phyloP scores from a whole-genome alignment of 2,797 vertebrate genomes.

The Setipinna tenuifilis region DNA sequence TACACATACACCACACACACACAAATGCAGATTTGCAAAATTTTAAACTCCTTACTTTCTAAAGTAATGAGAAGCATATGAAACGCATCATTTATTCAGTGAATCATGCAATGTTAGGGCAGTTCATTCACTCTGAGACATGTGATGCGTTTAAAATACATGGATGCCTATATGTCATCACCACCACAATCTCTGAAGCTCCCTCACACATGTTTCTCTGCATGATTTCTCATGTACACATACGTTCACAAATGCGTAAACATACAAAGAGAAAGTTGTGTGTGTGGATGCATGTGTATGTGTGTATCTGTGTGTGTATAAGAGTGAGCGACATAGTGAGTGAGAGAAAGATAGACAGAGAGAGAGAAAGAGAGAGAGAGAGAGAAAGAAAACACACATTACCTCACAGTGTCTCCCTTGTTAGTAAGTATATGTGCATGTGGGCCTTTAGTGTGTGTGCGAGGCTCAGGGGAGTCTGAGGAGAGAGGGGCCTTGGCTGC shows the following conservation, averaged over 20 bases:
- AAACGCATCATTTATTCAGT: constrained; percentile 29
- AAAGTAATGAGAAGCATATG: constrained; percentile 2
- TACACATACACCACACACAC: neutral
- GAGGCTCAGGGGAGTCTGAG: constrained; percentile 45
- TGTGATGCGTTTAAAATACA: neutral
- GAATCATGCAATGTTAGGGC: neutral
- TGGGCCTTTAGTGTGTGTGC: constrained; percentile 47
- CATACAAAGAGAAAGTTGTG: neutral
- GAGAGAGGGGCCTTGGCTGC: constrained; percentile 57
- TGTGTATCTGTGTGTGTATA: too few relatives aligned
- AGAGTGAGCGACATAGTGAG: too few relatives aligned
- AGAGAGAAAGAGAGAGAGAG: neutral
- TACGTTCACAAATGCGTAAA: neutral
- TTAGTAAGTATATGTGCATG: constrained; percentile 34
- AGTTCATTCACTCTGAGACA: neutral
- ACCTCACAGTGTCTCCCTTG: neutral
- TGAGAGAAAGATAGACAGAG: neutral
- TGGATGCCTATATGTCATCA: constrained; percentile 1
- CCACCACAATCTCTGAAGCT: neutral
- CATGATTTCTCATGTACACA: neutral
- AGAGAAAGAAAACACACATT: neutral
- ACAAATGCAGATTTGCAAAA: constrained; percentile 18
- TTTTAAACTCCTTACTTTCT: neutral
- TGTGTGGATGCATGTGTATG: too few relatives aligned
- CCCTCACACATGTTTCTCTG: neutral